A percentile compares a stretch with the other conserved stretches of the same genome.
Evolutionary conservation across 2,797 vertebrate genomes (phyloP).

Genomic region (Sarcophilus harrisii): DNA sequence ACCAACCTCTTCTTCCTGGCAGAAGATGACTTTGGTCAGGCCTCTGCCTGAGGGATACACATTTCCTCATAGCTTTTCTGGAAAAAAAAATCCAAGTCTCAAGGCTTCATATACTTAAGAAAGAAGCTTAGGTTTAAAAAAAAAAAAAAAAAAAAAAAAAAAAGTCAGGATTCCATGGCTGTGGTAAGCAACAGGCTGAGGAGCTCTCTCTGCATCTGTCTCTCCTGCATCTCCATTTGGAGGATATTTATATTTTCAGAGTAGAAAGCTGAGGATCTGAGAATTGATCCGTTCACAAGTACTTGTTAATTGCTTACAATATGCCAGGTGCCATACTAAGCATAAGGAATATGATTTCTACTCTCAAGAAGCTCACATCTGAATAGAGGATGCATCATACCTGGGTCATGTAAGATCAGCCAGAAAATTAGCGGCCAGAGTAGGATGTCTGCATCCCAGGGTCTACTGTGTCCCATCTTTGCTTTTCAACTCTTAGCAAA

Average conservation of each 20-base stretch:
- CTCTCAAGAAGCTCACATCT: neutral
- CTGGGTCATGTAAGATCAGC: neutral
- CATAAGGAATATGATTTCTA: neutral
- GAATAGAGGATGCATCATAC: neutral
- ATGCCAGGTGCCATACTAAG: neutral
- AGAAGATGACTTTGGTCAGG: conserved; percentile 1
- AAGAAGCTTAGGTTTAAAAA: neutral
- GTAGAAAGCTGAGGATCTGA: neutral
- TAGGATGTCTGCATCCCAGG: neutral
- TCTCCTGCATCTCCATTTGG: neutral
- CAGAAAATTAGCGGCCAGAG: neutral
- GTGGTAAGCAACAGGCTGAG: neutral
- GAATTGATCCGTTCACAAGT: neutral
- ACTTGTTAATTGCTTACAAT: neutral
- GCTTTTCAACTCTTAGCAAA: neutral
- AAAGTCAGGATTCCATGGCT: neutral
- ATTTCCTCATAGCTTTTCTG: neutral
- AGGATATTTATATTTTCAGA: neutral
- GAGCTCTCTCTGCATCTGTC: neutral
- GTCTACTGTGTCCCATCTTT: neutral
- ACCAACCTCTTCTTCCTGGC: neutral
- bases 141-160: neutral
- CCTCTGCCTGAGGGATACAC: no score
- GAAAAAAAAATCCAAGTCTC: neutral
- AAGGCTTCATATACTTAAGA: neutral